Base-by-base conservation (phyloP, 2,797 vertebrate species). In the Argyrosomus regius region DNA sequence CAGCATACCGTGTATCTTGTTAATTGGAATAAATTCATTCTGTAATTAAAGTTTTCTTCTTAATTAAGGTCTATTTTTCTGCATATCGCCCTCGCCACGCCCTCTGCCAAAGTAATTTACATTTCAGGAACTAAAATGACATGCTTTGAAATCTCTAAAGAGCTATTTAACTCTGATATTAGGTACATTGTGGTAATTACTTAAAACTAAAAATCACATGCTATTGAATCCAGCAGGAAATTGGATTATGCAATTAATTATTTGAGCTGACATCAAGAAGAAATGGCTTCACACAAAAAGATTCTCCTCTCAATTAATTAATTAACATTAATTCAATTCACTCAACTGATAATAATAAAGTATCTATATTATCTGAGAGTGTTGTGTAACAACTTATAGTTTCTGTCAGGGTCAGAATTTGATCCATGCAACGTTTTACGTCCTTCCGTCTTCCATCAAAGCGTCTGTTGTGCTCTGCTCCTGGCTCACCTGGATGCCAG, bases 21-120 rank as follows among this genome's bases (percentile, higher is more conserved):
- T 91, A 77, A 88, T 84, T 92, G 78, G 81, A 94, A 93, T 92
- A 92, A 91, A 94, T 86, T 82, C 3, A 70, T 87, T 82, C 72
- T 93, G 88, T 83, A 79, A 91, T 91, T 91, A 84, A 91, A 92
- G 57, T 74, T 89, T 90, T 85, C 57, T n/a, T 84, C 78, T 45
- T 90, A 77, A 89, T 78, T 81, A 81, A 79, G 63, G 67, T 86
- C 39, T 81, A 76, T 78, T 80, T 71, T 71, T 52, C 39, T 70
- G 8, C 56, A 50, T 31, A 41, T 20, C 2, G 5, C 41, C 45
- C 28, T 20, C 26, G 3, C 35, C 39, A 63, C 56, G 7, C 66
- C 53, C 65, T 71, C 52, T 59, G 61, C 28, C 43, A 56, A 24
- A 45, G 43, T 24, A 28, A 52, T 48, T 66, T 52, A 70, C 41